A percentile compares a stretch with the other conserved stretches of the same genome.
Conservation (phyloP, 1,140 invertebrate genomes). For the Hyles vespertilio region DNA sequence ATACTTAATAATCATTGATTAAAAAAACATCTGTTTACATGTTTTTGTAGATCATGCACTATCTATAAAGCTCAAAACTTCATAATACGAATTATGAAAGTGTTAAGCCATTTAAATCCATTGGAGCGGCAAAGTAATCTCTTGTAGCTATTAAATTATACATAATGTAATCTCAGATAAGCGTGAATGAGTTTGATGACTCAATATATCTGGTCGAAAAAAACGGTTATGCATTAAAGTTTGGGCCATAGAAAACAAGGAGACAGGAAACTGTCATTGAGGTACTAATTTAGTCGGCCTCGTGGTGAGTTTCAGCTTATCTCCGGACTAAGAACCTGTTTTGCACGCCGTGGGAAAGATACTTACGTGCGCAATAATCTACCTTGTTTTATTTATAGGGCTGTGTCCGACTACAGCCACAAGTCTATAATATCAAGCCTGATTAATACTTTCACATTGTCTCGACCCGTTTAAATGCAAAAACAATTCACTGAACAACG, state of each 20-base stretch:
- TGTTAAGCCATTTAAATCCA: too few relatives aligned
- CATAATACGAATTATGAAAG: too few relatives aligned
- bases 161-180: background rate
- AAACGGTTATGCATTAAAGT: slow-evolving; percentile 10
- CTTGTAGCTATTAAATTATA: too few relatives aligned
- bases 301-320: slow-evolving; percentile 62
- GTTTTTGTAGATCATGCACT: background rate
- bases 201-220: background rate
- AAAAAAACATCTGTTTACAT: background rate
- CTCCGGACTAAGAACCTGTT: slow-evolving; percentile 56
- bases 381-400: slow-evolving; percentile 61
- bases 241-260: slow-evolving; percentile 31
- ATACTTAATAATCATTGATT: too few relatives aligned
- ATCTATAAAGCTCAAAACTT: background rate
- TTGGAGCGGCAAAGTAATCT: too few relatives aligned
- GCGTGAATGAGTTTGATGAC: background rate
- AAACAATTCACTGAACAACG: too few relatives aligned
- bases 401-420: slow-evolving; percentile 31
- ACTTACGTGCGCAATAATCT: slow-evolving; percentile 54
- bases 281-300: slow-evolving; percentile 62
- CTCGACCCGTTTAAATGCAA: too few relatives aligned
- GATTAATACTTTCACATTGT: slow-evolving; percentile 20
- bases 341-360: slow-evolving; percentile 66
- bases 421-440: slow-evolving; percentile 25
- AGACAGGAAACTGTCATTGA: slow-evolving; percentile 64